A percentile compares a stretch with the other conserved stretches of the same genome.
These are phyloP conservation scores for Hycleus phaleratus DNA, from an alignment of 1,140 invertebrate species.

Conservation along the genomic window DNA sequence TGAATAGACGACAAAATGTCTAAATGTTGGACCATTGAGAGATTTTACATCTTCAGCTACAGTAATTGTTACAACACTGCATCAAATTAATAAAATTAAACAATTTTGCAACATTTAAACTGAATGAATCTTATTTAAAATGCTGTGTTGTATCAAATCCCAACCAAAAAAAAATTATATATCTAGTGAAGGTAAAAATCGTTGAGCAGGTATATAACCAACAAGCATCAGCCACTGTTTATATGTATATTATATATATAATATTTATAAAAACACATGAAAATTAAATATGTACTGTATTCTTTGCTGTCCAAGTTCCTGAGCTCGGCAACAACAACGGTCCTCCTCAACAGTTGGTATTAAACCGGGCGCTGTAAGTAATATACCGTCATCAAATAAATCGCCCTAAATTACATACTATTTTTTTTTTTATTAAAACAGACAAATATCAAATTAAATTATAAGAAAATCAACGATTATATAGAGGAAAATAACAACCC, in stretches of 20 bases:
- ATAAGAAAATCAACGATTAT: too few relatives aligned
- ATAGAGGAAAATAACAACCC: too few relatives aligned
- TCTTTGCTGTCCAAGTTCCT: conserved; percentile 29
- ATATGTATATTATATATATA: not conserved
- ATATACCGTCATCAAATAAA: conserved; percentile 31
- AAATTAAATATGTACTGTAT: conserved; percentile 36
- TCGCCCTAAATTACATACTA: conserved; percentile 29
- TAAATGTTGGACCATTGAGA: conserved; percentile 39
- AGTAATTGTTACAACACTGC: conserved; percentile 33
- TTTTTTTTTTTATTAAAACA: conserved; percentile 24
- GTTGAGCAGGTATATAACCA: conserved; percentile 36
- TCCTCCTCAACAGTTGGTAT: conserved; percentile 25
- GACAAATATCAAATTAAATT: not conserved
- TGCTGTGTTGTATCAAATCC: conserved; percentile 30
- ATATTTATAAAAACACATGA: conserved; percentile 28
- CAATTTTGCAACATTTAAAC: not conserved
- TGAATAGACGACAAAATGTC: conserved; percentile 39
- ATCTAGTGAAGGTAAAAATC: conserved; percentile 36
- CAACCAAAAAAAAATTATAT: conserved; percentile 27
- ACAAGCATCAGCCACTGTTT: conserved; percentile 38
- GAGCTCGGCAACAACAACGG: conserved; percentile 12
- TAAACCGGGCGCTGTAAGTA: conserved; percentile 31
- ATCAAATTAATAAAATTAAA: conserved; percentile 6
- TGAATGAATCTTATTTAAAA: conserved; percentile 7
- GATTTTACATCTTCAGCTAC: conserved; percentile 40